These are phyloP conservation scores for Solenodon paradoxus DNA, from an alignment of 2,113 vertebrate species.

Conservation along the genomic window DNA sequence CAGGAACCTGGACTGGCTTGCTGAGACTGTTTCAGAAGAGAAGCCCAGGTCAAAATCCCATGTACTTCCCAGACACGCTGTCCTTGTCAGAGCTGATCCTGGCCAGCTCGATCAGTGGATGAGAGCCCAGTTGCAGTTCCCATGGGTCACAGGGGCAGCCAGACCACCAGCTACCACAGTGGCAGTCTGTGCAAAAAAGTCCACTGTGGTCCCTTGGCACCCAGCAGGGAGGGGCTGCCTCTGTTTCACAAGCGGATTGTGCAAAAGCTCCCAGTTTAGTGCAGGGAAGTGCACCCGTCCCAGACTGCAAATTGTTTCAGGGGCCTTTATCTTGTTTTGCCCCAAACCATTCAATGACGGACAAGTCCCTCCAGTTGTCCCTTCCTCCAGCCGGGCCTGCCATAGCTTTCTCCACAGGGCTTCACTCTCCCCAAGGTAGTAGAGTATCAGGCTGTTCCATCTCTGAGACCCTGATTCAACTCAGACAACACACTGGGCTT, in stretches of 20 bases:
- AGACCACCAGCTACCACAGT: neutral
- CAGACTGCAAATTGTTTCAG: neutral
- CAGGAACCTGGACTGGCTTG: neutral
- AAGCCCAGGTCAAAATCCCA: neutral
- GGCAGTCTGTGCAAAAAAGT: neutral
- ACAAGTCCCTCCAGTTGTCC: neutral
- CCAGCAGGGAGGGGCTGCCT: neutral
- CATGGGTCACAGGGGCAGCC: neutral
- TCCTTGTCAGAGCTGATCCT: neutral
- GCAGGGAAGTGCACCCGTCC: neutral
- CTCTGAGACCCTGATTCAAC: conserved; percentile 55
- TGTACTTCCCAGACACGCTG: neutral
- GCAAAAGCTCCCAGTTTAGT: neutral
- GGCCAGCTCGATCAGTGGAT: neutral
- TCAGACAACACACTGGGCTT: conserved; percentile 53
- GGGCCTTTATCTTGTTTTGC: neutral
- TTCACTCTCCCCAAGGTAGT: neutral
- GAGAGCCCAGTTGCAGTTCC: neutral
- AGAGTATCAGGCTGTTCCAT: conserved; percentile 44
- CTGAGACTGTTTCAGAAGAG: neutral
- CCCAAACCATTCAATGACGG: neutral
- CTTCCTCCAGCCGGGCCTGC: neutral
- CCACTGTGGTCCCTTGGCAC: accelerated
- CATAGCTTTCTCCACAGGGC: conserved; percentile 18
- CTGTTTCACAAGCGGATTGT: neutral